Evolutionary conservation across 2,888 invertebrate species (phyloP).

Genomic region (Cosmia pyralina): DNA sequence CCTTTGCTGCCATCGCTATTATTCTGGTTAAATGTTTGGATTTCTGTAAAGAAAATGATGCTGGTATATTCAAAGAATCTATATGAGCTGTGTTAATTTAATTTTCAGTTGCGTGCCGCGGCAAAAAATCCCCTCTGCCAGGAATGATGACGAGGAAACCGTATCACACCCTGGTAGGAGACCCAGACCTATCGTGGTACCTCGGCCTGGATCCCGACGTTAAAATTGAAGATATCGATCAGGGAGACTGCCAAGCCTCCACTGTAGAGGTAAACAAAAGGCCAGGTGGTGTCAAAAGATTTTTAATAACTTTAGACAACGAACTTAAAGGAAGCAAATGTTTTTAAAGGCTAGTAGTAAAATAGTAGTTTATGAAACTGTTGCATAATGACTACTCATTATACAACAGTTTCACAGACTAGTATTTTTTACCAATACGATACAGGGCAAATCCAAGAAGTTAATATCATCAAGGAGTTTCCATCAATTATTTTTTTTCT

Average conservation of each 20-base stretch:
- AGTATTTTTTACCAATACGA: too few species aligned
- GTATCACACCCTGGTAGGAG: slow-evolving; percentile 82
- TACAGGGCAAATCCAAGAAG: too few species aligned
- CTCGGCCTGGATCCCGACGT: slow-evolving; percentile 86
- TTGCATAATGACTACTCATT: too few species aligned
- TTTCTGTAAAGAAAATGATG: not conserved
- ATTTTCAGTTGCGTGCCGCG: slow-evolving; percentile 68
- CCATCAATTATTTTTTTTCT: too few species aligned
- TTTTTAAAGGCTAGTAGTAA: not conserved
- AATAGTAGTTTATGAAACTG: not conserved
- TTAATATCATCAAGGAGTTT: too few species aligned
- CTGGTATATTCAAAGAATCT: not conserved
- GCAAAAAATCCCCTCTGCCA: slow-evolving; percentile 80
- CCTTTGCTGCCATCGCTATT: slow-evolving; percentile 16
- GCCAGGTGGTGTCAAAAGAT: slow-evolving; percentile 33
- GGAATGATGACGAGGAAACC: slow-evolving; percentile 77
- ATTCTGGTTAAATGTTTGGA: not conserved
- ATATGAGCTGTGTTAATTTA: slow-evolving; percentile 9
- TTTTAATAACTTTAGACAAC: slow-evolving; percentile 8
- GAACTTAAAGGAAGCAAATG: not conserved
- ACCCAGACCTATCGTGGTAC: slow-evolving; percentile 86
- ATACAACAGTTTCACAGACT: too few species aligned
- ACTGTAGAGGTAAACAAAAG: slow-evolving; percentile 81
- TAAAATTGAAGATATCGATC: slow-evolving; percentile 87
- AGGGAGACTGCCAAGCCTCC: slow-evolving; percentile 75